A percentile compares a stretch with the other conserved stretches of the same genome.
Evolutionary conservation across 1,140 invertebrate genomes (phyloP).

Genomic region (Drosophila navojoa): DNA sequence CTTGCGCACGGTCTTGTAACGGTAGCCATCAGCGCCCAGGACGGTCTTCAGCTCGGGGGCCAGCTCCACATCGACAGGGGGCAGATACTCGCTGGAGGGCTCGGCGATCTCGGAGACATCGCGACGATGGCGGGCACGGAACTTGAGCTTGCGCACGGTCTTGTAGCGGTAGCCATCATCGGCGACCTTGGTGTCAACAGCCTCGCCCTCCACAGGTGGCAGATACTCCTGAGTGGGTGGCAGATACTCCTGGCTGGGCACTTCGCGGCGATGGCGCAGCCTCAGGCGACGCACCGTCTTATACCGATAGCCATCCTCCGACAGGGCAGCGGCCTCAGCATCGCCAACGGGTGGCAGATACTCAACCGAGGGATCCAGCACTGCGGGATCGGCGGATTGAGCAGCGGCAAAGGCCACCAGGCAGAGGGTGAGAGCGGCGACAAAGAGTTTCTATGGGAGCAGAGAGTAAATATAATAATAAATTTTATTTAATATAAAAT

Average conservation of each 20-base stretch:
- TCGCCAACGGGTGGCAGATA: conserved; percentile 66
- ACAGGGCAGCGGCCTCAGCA: conserved; percentile 53
- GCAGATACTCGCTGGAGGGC: conserved; percentile 69
- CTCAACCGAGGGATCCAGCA: conserved; percentile 58
- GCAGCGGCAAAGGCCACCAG: conserved; percentile 55
- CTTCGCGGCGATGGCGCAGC: conserved; percentile 67
- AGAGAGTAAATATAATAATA: not conserved
- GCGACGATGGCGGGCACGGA: conserved; percentile 71
- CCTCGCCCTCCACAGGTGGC: conserved; percentile 59
- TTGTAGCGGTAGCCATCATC: conserved; percentile 73
- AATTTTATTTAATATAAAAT: too few species aligned
- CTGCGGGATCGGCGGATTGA: conserved; percentile 45
- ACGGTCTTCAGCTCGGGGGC: conserved; percentile 73
- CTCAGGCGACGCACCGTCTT: conserved; percentile 67
- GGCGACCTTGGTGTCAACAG: conserved; percentile 61
- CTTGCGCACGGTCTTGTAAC: conserved; percentile 75
- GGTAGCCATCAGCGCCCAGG: conserved; percentile 71
- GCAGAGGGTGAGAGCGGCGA: conserved; percentile 54
- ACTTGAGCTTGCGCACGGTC: conserved; percentile 59
- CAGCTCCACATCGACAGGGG: conserved; percentile 70
- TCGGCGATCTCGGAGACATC: conserved; percentile 72
- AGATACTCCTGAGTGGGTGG: conserved; percentile 66
- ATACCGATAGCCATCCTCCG: conserved; percentile 68
- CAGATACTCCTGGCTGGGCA: conserved; percentile 67
- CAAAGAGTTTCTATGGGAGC: conserved; percentile 58